phyloP scores from a whole-genome alignment of 2,797 vertebrate genomes.

The Anguilla pacifica region DNA sequence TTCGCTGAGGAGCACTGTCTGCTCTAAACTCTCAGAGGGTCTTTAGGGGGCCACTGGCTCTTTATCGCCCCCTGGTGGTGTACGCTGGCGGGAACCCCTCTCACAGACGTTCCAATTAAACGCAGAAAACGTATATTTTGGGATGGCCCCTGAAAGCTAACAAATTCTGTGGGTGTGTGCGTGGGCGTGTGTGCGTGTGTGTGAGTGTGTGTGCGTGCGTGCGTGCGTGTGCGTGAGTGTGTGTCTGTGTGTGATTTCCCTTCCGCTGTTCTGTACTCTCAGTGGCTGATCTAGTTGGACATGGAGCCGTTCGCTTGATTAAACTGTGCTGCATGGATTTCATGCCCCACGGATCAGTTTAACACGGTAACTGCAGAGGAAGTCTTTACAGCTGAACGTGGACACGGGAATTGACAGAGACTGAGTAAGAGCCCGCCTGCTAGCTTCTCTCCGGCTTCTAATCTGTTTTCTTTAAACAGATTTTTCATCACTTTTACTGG shows the following conservation, averaged over 20 bases:
- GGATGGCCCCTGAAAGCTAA: too few relatives aligned
- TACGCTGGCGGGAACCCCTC: too few relatives aligned
- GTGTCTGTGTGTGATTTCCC: neutral
- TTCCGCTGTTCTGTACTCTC: neutral
- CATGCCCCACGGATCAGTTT: constrained; percentile 2
- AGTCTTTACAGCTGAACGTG: neutral
- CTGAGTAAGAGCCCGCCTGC: neutral
- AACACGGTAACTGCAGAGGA: neutral
- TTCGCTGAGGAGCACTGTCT: too few relatives aligned
- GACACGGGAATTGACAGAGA: neutral
- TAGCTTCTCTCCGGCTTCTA: neutral
- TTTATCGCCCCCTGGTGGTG: too few relatives aligned
- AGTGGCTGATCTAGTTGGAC: neutral
- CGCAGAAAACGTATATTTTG: too few relatives aligned
- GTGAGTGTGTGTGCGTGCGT: neutral
- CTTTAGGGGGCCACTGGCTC: too few relatives aligned
- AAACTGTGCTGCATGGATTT: neutral
- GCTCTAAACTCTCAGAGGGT: too few relatives aligned
- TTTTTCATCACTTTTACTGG: neutral
- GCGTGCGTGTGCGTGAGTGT: neutral
- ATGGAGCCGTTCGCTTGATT: neutral
- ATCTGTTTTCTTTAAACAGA: neutral
- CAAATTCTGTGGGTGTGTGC: too few relatives aligned
- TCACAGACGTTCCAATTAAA: too few relatives aligned
- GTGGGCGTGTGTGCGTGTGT: neutral